Base-by-base conservation (phyloP, 2,888 invertebrate genomes). In the Calameuta filiformis region DNA sequence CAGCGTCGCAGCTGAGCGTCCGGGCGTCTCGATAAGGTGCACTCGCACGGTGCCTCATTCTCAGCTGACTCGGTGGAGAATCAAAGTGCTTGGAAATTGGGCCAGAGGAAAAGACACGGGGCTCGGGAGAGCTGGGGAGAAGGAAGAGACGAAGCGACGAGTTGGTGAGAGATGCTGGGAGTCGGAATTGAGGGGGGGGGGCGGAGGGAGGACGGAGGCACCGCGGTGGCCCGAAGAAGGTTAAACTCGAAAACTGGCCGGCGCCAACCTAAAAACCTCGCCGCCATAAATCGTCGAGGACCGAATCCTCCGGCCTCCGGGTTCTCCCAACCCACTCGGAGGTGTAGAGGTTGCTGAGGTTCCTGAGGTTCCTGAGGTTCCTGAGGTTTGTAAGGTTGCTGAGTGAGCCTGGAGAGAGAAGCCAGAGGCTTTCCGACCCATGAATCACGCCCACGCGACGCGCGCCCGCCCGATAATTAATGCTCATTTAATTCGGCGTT, bases 371-470 rank as follows among this genome's bases (percentile, higher is more conserved):
- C 77, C 77, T 76, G 80, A 76, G 80, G 82, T 37, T 30, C 0
- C 69, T 77, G 81, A 79, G 56, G 75, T 77, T 33, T 73, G 77
- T 77, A 79, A 79, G 78, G 69, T 79, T 77, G 80, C 79, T 81
- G 79, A 77, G 80, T 78, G 79, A 80, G 79, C 78, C 77, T 78
- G 76, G 79, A 83, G 81, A 81, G 73, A 80, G 76, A 78, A 83
- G 81, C 85, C 80, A 79, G 82, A 79, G 80, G 84, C 83, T 87
- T 86, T 84, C 83, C 83, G 83, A 84, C 80, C 84, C 87, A 88
- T 90, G 89, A 90, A 90, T 90, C 90, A 89, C 90, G 84, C 90
- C 90, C 88, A 90, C 90, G 89, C 90, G 88, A 88, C 87, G 83
- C 87, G 84, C 87, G 86, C 85, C 84, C 81, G 83, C 83, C 85